Base-by-base conservation (phyloP, 2,113 vertebrate species). In the Octodon degus region DNA sequence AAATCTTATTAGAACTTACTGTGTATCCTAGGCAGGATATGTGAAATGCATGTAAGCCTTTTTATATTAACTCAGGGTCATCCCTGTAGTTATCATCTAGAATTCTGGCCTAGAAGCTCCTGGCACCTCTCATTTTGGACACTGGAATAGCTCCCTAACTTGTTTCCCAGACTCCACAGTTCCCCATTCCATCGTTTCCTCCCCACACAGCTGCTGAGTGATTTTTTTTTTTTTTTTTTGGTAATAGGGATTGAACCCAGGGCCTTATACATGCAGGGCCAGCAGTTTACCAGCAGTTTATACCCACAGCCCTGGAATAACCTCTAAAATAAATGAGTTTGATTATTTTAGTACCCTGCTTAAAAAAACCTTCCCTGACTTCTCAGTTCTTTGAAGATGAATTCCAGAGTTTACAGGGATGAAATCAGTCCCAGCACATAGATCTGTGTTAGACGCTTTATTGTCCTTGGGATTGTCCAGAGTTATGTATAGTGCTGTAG, bases 1-100 rank as follows among this genome's bases (percentile, higher is more conserved):
- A 95, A 92, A 92, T 92, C 76, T 93, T 87, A 1, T 72, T 91
- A 85, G 91, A 93, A 60, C 55, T 6, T 58, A 63, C 88, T 53
- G 77, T 37, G 50, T 32, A 43, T 85, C 92, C 95, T 90, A 76
- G 93, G 89, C 2, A 81, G 43, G 16, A 25, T 80, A 34, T 83
- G 77, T 34, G 34, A 94, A 72, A 62, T 86, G 62, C 12, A 74
- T 5, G 34, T 68, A 84, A 85, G 37, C 5, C 68, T 86, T 96
- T 91, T 95, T 43, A 25, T 77, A 79, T 47, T 89, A 24, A 24
- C 60, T 58, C 63, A 50, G 11, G n/a, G 63, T 86, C 67, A 70
- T 84, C 62, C 47, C 84, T 92, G 22, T 80, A 70, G 62, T n/a
- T 72, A 67, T 63, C 72, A 60, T 0, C 94, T 47, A 84, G 40